Base-by-base conservation (phyloP, 2,888 invertebrate species). In the Norana najaformis region DNA sequence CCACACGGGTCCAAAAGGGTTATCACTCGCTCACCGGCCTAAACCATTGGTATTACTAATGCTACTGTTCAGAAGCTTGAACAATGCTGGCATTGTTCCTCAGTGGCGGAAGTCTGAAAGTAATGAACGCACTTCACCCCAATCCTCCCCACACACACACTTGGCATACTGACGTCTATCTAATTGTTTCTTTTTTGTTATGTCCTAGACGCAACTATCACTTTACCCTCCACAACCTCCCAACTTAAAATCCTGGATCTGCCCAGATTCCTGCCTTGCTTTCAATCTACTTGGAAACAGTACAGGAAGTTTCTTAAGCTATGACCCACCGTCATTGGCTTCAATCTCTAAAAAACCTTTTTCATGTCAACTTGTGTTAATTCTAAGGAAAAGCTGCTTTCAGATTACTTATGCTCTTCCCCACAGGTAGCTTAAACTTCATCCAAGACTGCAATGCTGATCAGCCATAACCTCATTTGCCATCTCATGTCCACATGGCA, bases 51-150 rank as follows among this genome's bases (percentile, higher is more conserved):
- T 69, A 69, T 69, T n/a, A 69, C 69, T 13, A 69, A n/a, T 16
- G n/a, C 69, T 53, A n/a, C 69, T n/a, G 69, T 69, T 69, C 69
- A 3, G 53, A 69, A 69, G 69, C 69, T 69, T 69, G 69, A 30
- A 69, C 69, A 69, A n/a, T 69, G 69, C 13, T n/a, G 69, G 69
- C n/a, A 69, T 69, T 69, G 69, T 69, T 69, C 69, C 69, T 69
- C 69, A 47, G 23, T n/a, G n/a, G 8, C 16, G 69, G 69, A 11
- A 8, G n/a, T 47, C 23, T 20, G 47, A 23, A 23, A 23, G 47
- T 23, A 23, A 8, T 6, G 23, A 11, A 47, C 47, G 47, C 5
- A 47, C 47, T 47, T 23, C 23, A 5, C 23, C 47, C 47, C n/a
- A n/a, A n/a, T n/a, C n/a, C 14, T 18, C 13, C 47, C 4, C 69